Base-by-base conservation (phyloP, 2,888 invertebrate genomes). In the Dolichomitus sp. region DNA sequence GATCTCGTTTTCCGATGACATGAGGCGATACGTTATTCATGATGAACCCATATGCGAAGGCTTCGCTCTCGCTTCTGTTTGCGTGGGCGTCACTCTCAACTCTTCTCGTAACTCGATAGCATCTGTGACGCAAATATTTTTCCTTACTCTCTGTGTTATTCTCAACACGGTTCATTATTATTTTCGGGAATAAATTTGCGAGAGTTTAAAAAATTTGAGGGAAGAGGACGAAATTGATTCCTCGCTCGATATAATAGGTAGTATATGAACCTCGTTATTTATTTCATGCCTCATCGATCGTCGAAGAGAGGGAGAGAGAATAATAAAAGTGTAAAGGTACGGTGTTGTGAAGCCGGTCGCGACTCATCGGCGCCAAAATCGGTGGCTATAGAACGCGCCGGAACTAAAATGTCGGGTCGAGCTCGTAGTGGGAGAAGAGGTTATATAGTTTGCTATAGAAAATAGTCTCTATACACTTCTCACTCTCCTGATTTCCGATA, bases 301-400 rank as follows among this genome's bases (percentile, higher is more conserved):
- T 33, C 57, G 27, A n/a, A 23, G 23, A 23, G 23, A 23, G 1
- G 2, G 23, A 48, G 48, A 48, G 19, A 42, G 59, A 75, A 70
- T 70, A 65, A 70, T 69, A 69, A 19, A 52, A n/a, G 37, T 54
- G 27, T 23, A 27, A 11, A 3, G 6, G 14, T 30, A 27, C 23
- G 54, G 70, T 19, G 65, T 33, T 23, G 48, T 42, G 37, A 33
- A 57, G 19, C 59, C 33, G 23, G 45, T 61, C 77, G 77, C 81
- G 77, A 69, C 81, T 52, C n/a, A 42, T 30, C 68, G 81, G 77
- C 77, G 73, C 77, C 77, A 42, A 77, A 81, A 81, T 80, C 59
- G 42, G 12, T 59, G 17, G 14, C 50, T 61, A 57, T 54, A 54
- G 54, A 19, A 33, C 27, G 54, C 52, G 23, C 48, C 37, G 61